Percentiles rank a stretch among this genome's conserved stretches.
These are phyloP conservation scores for Chamaetylas fuelleborni DNA, from an alignment of 2,113 vertebrate genomes.

Conservation along the genomic window DNA sequence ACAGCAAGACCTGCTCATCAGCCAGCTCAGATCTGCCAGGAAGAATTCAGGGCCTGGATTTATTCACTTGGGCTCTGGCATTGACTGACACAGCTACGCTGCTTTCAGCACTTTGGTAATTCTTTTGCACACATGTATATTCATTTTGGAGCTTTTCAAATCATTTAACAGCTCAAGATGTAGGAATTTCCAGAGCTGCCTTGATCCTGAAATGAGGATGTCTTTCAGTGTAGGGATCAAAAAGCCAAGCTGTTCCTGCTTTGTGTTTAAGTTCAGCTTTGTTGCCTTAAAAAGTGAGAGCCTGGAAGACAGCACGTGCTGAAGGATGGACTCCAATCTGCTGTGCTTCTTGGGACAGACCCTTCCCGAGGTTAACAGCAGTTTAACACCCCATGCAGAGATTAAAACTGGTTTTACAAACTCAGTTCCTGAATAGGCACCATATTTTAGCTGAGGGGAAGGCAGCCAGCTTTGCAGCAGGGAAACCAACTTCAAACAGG, in stretches of 20 bases:
- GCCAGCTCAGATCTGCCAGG: neutral
- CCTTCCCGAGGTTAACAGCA: neutral
- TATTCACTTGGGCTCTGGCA: neutral
- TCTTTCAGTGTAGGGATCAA: neutral
- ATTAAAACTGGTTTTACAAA: slow-evolving; percentile 12
- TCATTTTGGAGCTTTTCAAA: neutral
- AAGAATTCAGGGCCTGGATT: neutral
- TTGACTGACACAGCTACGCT: neutral
- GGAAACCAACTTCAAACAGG: neutral
- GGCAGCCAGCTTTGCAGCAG: neutral
- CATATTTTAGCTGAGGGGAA: neutral
- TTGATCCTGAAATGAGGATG: neutral
- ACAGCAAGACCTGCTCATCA: neutral
- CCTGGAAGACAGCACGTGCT: neutral
- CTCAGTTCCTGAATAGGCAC: neutral
- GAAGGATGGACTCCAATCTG: neutral
- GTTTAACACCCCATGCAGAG: neutral
- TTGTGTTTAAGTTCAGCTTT: neutral
- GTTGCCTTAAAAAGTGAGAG: neutral
- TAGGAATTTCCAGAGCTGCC: neutral
- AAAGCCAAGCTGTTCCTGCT: neutral
- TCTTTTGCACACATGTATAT: neutral
- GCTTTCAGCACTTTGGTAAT: neutral
- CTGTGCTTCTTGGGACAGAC: neutral
- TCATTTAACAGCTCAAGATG: neutral